phyloP scores from a whole-genome alignment of 1,140 invertebrate species.

The Zaprionus capensis region DNA sequence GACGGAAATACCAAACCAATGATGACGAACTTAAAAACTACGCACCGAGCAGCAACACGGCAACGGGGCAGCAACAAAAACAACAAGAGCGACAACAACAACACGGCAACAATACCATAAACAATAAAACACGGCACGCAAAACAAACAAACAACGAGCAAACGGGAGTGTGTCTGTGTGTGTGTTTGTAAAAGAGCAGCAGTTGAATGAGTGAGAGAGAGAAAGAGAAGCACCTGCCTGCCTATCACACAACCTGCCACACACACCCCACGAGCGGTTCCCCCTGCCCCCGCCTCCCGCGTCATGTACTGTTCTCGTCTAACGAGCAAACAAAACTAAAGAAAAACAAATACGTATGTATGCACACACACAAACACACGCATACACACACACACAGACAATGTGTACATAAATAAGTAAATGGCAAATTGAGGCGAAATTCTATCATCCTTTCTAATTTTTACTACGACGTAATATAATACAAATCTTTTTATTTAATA shows the following conservation, averaged over 20 bases:
- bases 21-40: conserved; percentile 83
- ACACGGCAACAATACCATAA: conserved; percentile 32
- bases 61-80: conserved; percentile 37
- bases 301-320: conserved; percentile 36
- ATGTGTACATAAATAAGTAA: conserved; percentile 50
- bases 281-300: neutral
- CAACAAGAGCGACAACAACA: conserved; percentile 32
- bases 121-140: conserved; percentile 80
- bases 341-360: conserved; percentile 64
- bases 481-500: conserved; percentile 58
- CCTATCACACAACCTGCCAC: conserved; percentile 10
- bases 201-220: conserved; percentile 21
- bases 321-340: conserved; percentile 82
- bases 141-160: conserved; percentile 74
- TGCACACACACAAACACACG: neutral
- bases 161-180: neutral
- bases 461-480: conserved; percentile 79
- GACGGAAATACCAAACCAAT: conserved; percentile 80
- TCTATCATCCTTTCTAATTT: conserved; percentile 57
- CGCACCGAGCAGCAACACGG: conserved; percentile 61
- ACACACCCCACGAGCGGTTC: neutral
- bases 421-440: conserved; percentile 55
- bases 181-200: conserved; percentile 10
- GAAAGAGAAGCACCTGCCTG: conserved; percentile 63
- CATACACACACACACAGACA: neutral